Evolutionary conservation across 2,888 invertebrate genomes (phyloP), one percentile per base, ranked within the genome.

Genomic region (Acleris holmiana): DNA sequence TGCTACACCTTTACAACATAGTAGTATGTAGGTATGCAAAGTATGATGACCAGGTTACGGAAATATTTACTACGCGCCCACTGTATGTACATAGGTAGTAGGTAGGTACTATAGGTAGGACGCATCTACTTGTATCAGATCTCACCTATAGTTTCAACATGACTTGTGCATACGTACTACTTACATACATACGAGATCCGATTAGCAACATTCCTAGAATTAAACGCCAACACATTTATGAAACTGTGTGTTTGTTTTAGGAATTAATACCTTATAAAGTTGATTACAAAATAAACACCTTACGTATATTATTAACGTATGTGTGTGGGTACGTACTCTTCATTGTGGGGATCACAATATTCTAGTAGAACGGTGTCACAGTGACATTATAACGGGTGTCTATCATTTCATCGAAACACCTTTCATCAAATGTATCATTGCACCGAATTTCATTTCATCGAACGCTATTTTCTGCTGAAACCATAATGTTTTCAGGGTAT

Each of bases 191-290:
- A 51, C 18, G 10, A 58, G 63, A 59, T 64, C 47, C 48, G 58
- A 64, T 69, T 72, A 68, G 59, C 66, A 57, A 62, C 69, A 69
- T 72, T 72, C 72, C 65, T 61, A 64, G 71, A 71, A 71, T 63
- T 56, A 66, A 60, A 69, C 70, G 66, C 69, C 69, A 62, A 67
- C 68, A 62, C 68, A 46, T 67, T 67, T 67, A 60, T 41, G 41
- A 67, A 60, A 67, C 61, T 56, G 58, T 60, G 60, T 53, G 64
- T 57, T 61, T 58, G 60, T 57, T 62, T 48, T 40, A 40, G 41
- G 58, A 59, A 58, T 59, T 64, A 64, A 21, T 64, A 59, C 44
- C 44, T 55, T 23, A 44, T 44, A 17, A 44, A 41, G n/a, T 23
- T 23, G 44, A 44, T 23, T 44, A 55, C 15, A 13, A 4, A 35